Evolutionary conservation across 2,888 invertebrate species (phyloP), one percentile per base, ranked within the genome.

Genomic region (Nesidiocoris tenuis): DNA sequence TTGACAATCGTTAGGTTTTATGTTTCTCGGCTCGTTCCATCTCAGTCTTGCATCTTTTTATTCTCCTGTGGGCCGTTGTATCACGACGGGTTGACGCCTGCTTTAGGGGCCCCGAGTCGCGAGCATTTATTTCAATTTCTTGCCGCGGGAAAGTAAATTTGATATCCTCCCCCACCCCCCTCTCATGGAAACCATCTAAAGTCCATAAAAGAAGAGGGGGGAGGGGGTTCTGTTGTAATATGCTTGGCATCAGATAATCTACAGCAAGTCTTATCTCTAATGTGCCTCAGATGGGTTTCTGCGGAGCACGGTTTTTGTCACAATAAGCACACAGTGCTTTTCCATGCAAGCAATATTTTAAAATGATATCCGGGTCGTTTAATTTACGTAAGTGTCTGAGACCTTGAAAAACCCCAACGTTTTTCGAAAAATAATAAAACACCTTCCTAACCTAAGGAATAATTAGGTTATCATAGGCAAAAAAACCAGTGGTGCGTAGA

Each of bases 91-190:
- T 39, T 39, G 39, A 39, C 39, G 39, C 39, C 39, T 39, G 5
- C 3, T n/a, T n/a, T n/a, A n/a, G n/a, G n/a, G n/a, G n/a, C n/a
- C 3, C 19, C 67, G 22, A n/a, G 25, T 56, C 55, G 55, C 56
- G 55, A n/a, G 56, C 67, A 56, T 67, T 67, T 67, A 67, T 67
- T 56, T 67, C 67, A 67, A 67, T 67, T 65, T 65, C n/a, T 65
- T 65, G 25, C 39, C 39, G 3, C 12, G 39, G 39, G 12, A 39
- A 39, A 39, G 12, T 3, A 39, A 39, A 39, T 39, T 39, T 12
- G 39, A 39, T 39, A 39, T 12, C 3, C 39, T 12, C 39, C 12
- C 12, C 12, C 3, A 39, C 39, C 39, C 3, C 3, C 5, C 39
- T 39, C 3, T 39, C 39, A 3, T 39, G 5, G 12, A 39, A 39